Percentiles rank a stretch among this genome's conserved stretches.
These are phyloP conservation scores for Caerostris darwini DNA, from an alignment of 1,140 invertebrate species.

Conservation along the genomic window DNA sequence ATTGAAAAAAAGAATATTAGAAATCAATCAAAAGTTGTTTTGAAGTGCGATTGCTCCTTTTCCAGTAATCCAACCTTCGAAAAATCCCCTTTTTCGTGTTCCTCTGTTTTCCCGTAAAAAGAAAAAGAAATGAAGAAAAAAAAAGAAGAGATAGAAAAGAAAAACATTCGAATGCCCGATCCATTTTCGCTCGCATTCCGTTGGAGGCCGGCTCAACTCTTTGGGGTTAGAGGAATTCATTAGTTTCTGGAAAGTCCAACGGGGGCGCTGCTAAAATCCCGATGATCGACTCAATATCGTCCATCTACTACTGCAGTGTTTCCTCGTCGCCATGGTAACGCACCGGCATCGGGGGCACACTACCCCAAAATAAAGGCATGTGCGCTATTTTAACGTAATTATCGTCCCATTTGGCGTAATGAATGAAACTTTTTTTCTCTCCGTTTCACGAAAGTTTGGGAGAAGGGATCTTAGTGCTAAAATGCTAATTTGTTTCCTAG, in stretches of 20 bases:
- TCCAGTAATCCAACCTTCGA: too few species aligned
- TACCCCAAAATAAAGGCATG: conserved; percentile 59
- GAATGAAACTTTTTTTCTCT: conserved; percentile 38
- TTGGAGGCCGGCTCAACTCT: conserved; percentile 51
- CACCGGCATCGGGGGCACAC: conserved; percentile 73
- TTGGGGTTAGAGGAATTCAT: conserved; percentile 74
- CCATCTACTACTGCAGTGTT: conserved; percentile 77
- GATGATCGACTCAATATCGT: conserved; percentile 76
- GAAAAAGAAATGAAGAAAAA: not conserved
- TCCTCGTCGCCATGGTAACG: conserved; percentile 66
- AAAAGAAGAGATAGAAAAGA: not conserved
- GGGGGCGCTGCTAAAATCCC: conserved; percentile 70
- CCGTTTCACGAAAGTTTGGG: not conserved
- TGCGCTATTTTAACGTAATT: not conserved
- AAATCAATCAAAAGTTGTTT: too few species aligned
- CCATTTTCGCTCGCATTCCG: conserved; percentile 47
- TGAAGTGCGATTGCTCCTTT: too few species aligned
- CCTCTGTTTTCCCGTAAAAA: too few species aligned
- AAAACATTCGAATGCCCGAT: not conserved
- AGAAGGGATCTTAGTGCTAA: not conserved
- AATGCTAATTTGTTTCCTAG: not conserved
- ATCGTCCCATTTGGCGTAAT: conserved; percentile 50
- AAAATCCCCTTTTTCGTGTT: too few species aligned
- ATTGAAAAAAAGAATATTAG: too few species aligned
- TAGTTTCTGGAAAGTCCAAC: conserved; percentile 74